phyloP scores from a whole-genome alignment of 2,888 invertebrate genomes.

The Notodonta dromedarius region DNA sequence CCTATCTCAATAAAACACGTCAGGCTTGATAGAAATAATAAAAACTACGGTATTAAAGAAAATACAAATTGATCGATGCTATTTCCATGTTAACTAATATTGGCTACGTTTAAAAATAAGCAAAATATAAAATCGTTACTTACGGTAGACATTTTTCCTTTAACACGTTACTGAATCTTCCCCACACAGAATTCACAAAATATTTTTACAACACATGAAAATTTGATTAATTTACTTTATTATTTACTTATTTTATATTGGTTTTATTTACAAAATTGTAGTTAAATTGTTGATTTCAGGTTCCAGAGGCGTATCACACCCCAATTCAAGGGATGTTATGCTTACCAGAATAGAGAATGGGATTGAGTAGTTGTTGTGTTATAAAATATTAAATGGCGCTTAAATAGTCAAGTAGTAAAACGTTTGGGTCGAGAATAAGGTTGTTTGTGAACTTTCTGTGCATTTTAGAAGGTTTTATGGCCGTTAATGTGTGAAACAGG shows the following conservation, averaged over 20 bases:
- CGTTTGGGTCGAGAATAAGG: not conserved
- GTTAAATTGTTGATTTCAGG: slow-evolving; percentile 69
- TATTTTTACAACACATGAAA: slow-evolving; percentile 1
- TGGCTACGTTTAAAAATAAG: slow-evolving; percentile 44
- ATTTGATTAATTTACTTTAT: not conserved
- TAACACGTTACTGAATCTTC: slow-evolving; percentile 15
- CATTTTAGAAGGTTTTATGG: not conserved
- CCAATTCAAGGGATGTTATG: slow-evolving; percentile 71
- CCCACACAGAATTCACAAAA: slow-evolving; percentile 23
- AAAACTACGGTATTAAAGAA: not conserved
- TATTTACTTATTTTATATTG: slow-evolving; percentile 27
- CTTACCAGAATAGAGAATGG: slow-evolving; percentile 45
- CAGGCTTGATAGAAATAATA: too few species aligned
- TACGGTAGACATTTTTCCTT: slow-evolving; percentile 45
- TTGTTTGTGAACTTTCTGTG: not conserved
- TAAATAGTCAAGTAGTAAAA: slow-evolving; percentile 5
- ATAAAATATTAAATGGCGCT: slow-evolving; percentile 18
- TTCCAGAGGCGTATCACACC: slow-evolving; percentile 74
- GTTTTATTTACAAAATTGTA: slow-evolving; percentile 57
- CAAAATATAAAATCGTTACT: slow-evolving; percentile 64
- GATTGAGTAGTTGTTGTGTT: slow-evolving; percentile 49
- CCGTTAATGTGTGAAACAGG: not conserved
- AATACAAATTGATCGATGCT: not conserved
- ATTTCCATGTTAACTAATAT: not conserved
- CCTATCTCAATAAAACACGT: too few species aligned